phyloP scores from a whole-genome alignment of 2,113 vertebrate species.

The Megatriorchis doriae region DNA sequence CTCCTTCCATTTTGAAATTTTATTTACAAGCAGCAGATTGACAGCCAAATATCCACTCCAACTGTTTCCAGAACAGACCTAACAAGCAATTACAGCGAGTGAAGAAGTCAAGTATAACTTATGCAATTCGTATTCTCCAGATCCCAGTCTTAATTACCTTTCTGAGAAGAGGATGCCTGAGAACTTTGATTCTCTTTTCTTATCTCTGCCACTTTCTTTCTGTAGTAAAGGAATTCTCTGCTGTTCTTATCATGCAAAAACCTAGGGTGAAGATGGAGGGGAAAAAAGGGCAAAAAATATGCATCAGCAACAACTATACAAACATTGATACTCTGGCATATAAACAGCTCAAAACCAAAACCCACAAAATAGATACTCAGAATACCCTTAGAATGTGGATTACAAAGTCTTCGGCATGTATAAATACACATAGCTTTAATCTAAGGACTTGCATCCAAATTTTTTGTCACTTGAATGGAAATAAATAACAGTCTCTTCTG shows the following conservation, averaged over 20 bases:
- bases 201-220: slow-evolving; percentile 88
- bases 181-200: slow-evolving; percentile 73
- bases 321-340: neutral
- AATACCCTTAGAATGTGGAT: neutral
- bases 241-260: slow-evolving; percentile 94
- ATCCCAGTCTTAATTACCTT: slow-evolving; percentile 76
- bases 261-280: slow-evolving; percentile 56
- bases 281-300: neutral
- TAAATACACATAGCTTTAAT: neutral
- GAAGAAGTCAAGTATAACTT: neutral
- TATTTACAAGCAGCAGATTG: neutral
- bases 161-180: slow-evolving; percentile 61
- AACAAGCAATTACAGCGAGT: neutral
- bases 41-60: neutral
- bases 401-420: neutral
- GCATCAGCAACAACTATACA: neutral
- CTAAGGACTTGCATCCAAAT: neutral
- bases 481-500: too few relatives aligned
- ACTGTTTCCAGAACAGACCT: neutral
- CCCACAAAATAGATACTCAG: neutral
- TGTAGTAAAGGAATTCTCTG: slow-evolving; percentile 94
- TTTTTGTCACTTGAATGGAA: neutral
- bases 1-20: neutral
- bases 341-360: neutral
- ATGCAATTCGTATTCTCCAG: neutral